Evolutionary conservation across 2,888 invertebrate species (phyloP), one percentile per base, ranked within the genome.

Genomic region (Amiota communis): DNA sequence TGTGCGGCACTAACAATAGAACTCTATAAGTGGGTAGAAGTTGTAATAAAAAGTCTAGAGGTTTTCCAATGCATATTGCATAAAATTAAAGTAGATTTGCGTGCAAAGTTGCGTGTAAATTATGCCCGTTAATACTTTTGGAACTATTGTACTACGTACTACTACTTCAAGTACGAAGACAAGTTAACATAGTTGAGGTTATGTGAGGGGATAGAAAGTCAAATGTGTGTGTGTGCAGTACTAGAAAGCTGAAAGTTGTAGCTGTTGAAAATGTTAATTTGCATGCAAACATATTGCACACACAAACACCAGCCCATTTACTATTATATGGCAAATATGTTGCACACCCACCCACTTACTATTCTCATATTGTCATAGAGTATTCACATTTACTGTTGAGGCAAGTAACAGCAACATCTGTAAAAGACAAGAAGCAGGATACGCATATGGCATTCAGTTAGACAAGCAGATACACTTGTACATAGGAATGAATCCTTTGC

Each of bases 221-320:
- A 20, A 61, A 61, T 61, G 12, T 49, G 15, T 67, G 67, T 46
- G 15, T 51, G 13, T 47, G 20, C 49, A 51, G 12, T 8, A 20
- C 59, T 36, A 36, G 36, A 36, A 17, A 61, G 67, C 20, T 51
- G 79, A 76, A 79, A 83, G 85, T 82, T 68, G 20, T 64, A 23
- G 53, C 20, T 48, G 61, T 3, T 70, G 65, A 76, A 80, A 77
- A 82, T 83, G 85, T 79, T 83, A 85, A 83, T 83, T 85, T 83
- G 51, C 67, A 67, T 67, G 67, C 51, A 67, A 20, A 49, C 49
- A 67, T 49, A 76, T 73, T 72, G 13, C 69, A 56, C 65, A n/a
- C n/a, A 70, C 70, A 67, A 20, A 61, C 13, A 63, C 13, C 6
- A n/a, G 46, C n/a, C 72, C 9, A 57, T 51, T 72, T 65, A 72